Evolutionary conservation across 2,113 vertebrate genomes (phyloP).

Genomic region (Siphamia tubifer): DNA sequence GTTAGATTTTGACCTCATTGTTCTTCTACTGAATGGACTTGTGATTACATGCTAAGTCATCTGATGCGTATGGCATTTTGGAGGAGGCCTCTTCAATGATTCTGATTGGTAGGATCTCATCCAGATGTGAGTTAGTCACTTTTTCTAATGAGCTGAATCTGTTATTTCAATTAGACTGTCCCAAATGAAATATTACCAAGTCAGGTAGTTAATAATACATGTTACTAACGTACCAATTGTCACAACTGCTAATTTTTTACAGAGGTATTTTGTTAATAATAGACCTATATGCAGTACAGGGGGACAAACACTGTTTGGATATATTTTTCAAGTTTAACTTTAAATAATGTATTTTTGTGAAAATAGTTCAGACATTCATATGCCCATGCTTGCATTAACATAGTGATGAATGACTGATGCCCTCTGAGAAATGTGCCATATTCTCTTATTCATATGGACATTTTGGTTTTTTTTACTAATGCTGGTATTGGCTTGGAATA

Average conservation of each 20-base stretch:
- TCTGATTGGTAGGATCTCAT: background rate
- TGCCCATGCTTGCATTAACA: background rate
- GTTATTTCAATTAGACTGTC: too few relatives aligned
- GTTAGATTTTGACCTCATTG: background rate
- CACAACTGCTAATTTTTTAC: too few relatives aligned
- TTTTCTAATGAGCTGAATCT: too few relatives aligned
- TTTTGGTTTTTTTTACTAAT: too few relatives aligned
- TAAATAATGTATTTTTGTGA: background rate
- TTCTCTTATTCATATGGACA: too few relatives aligned
- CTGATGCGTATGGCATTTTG: background rate
- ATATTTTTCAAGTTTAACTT: background rate
- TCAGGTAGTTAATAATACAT: too few relatives aligned
- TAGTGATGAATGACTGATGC: background rate
- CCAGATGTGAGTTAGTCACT: too few relatives aligned
- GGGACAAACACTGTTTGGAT: too few relatives aligned
- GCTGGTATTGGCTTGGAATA: background rate
- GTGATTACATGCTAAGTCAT: constrained; percentile 15
- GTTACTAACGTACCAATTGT: too few relatives aligned
- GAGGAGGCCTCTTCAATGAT: background rate
- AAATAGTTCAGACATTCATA: background rate
- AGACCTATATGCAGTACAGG: background rate
- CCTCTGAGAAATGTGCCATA: background rate
- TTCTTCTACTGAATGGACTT: constrained; percentile 1
- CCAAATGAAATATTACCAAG: too few relatives aligned
- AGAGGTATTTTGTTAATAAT: background rate